Conservation (phyloP, 2,797 vertebrate genomes). For the Iguana delicatissima region DNA sequence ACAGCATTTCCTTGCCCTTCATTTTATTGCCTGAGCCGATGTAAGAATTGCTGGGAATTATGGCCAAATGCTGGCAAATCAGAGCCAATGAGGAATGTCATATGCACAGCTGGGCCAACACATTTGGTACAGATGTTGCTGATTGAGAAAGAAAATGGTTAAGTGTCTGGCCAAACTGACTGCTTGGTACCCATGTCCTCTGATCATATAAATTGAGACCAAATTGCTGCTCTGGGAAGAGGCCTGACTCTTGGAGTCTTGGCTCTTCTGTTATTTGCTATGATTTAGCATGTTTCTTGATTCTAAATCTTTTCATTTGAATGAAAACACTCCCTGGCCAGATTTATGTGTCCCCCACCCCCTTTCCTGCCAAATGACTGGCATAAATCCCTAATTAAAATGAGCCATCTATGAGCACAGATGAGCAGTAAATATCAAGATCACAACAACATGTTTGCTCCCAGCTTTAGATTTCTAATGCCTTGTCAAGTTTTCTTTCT, state of each 20-base stretch:
- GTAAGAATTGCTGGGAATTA: not conserved
- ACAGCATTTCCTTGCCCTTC: not conserved
- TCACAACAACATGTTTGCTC: conserved; percentile 7
- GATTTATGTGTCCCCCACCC: conserved; percentile 4
- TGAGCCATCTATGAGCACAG: conserved; percentile 17
- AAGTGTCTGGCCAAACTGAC: not conserved
- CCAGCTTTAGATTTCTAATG: conserved; percentile 34
- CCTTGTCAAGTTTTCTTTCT: rapidly evolving
- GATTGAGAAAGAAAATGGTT: not conserved
- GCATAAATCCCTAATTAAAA: conserved; percentile 47
- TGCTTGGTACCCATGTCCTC: not conserved
- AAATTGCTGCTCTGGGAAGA: not conserved
- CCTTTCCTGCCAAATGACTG: conserved; percentile 1
- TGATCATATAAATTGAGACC: not conserved
- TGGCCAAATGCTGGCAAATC: not conserved
- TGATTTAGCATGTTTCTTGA: conserved; percentile 19
- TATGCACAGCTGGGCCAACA: not conserved
- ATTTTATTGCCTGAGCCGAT: not conserved
- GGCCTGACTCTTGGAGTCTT: not conserved
- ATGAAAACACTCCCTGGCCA: conserved; percentile 21
- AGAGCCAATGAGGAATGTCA: not conserved
- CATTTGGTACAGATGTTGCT: not conserved
- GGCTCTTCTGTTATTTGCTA: not conserved
- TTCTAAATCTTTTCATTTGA: conserved; percentile 43
- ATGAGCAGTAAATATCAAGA: conserved; percentile 16